phyloP scores from a whole-genome alignment of 2,797 vertebrate species.

The Parotocinclus haroldoi region DNA sequence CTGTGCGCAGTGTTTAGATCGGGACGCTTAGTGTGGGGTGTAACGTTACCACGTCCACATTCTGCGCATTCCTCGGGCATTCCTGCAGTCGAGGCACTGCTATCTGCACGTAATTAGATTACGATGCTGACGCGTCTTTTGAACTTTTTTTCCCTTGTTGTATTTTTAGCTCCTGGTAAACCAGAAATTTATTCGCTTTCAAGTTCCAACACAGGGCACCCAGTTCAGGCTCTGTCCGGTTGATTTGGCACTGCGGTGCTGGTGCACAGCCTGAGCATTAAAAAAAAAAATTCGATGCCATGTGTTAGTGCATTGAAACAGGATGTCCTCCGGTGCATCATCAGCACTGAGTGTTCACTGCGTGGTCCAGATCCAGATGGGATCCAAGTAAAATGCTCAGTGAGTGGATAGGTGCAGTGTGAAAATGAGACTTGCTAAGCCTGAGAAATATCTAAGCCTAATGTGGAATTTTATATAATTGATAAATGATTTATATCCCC shows the following conservation, averaged over 20 bases:
- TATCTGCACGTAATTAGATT: background rate
- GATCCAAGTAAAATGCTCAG: background rate
- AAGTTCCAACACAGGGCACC: background rate
- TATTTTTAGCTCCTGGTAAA: background rate
- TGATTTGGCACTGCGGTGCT: slow-evolving; percentile 18
- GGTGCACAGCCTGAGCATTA: background rate
- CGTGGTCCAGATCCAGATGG: slow-evolving; percentile 26
- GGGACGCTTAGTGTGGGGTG: slow-evolving; percentile 11
- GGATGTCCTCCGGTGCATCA: slow-evolving; percentile 34
- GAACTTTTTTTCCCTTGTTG: too few relatives aligned
- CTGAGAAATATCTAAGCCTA: background rate
- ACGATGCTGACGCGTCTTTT: too few relatives aligned
- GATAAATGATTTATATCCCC: too few relatives aligned
- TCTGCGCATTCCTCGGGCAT: slow-evolving; percentile 53
- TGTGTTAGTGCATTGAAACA: slow-evolving; percentile 13
- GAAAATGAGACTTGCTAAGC: background rate
- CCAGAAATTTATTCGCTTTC: background rate
- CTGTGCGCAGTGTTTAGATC: slow-evolving; percentile 14
- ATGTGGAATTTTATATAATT: too few relatives aligned
- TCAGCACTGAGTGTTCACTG: slow-evolving; percentile 25
- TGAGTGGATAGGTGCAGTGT: background rate
- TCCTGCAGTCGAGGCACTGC: slow-evolving; percentile 30
- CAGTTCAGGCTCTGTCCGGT: background rate
- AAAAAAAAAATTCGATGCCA: slow-evolving; percentile 16
- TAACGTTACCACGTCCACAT: slow-evolving; percentile 49